Conservation (phyloP, 2,888 invertebrate species). For the Parapristionchus giblindavisi region DNA sequence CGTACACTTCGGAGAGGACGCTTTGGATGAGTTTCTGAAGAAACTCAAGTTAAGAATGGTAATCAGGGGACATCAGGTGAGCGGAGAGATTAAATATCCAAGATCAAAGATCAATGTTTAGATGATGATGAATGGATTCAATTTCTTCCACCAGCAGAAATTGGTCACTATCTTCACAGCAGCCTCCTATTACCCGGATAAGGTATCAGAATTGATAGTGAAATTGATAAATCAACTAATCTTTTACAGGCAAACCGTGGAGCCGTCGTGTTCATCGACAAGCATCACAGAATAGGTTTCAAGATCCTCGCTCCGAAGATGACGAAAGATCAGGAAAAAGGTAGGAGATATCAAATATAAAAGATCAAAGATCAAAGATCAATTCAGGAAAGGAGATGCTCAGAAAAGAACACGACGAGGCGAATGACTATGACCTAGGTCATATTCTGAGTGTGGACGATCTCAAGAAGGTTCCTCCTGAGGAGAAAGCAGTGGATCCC, state of each 20-base stretch:
- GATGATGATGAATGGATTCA: constrained; percentile 36
- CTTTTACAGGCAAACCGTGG: constrained; percentile 14
- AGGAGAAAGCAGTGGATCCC: too few species aligned
- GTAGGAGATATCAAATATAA: not conserved
- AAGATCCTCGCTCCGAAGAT: constrained; percentile 32
- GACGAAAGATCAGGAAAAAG: not conserved
- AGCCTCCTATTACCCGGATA: constrained; percentile 26
- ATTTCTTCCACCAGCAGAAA: constrained; percentile 25
- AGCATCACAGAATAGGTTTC: constrained; percentile 19
- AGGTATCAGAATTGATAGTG: not conserved
- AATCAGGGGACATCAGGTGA: constrained; percentile 26
- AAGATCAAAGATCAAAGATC: not conserved
- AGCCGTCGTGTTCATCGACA: constrained; percentile 10
- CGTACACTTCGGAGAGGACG: constrained; percentile 34
- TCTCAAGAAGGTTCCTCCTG: too few species aligned
- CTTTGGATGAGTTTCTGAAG: constrained; percentile 9
- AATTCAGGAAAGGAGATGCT: constrained; percentile 21
- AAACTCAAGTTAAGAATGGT: constrained; percentile 17
- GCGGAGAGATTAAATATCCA: too few species aligned
- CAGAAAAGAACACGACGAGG: constrained; percentile 13
- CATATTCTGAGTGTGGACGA: constrained; percentile 4
- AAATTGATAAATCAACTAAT: not conserved
- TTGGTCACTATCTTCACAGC: constrained; percentile 28
- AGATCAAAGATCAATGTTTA: constrained; percentile 5
- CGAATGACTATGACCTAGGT: constrained; percentile 17